These are phyloP conservation scores for Elephas maximus DNA, from an alignment of 2,113 vertebrate species.

Conservation along the genomic window DNA sequence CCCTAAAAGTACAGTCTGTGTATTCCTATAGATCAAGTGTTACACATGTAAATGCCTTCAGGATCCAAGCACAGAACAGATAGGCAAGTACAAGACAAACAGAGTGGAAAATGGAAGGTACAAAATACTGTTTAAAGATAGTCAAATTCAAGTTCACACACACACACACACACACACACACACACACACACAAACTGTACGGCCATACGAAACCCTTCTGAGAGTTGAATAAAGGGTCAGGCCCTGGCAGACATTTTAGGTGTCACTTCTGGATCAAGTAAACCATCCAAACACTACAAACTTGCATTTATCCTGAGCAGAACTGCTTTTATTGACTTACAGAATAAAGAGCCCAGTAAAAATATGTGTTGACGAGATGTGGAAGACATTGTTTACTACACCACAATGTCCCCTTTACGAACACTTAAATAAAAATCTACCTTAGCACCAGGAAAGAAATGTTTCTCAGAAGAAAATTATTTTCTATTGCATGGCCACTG, in stretches of 20 bases:
- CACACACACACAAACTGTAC: not conserved
- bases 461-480: conserved; percentile 7
- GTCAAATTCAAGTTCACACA: not conserved
- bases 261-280: conserved; percentile 37
- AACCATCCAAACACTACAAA: not conserved
- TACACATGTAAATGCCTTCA: conserved; percentile 10
- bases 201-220: not conserved
- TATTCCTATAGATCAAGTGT: not conserved
- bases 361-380: not conserved
- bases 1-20: not conserved
- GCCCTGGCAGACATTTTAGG: not conserved
- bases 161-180: not conserved
- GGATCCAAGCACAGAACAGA: conserved; percentile 39
- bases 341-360: not conserved
- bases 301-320: not conserved
- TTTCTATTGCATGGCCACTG: not conserved
- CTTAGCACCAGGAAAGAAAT: conserved; percentile 2
- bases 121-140: not conserved
- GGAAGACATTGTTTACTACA: not conserved
- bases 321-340: not conserved
- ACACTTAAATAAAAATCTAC: conserved; percentile 8
- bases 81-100: not conserved
- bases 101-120: not conserved
- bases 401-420: not conserved
- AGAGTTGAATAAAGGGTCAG: not conserved